Conservation (phyloP, 2,113 vertebrate species). For the Brienomyrus longianalis region DNA sequence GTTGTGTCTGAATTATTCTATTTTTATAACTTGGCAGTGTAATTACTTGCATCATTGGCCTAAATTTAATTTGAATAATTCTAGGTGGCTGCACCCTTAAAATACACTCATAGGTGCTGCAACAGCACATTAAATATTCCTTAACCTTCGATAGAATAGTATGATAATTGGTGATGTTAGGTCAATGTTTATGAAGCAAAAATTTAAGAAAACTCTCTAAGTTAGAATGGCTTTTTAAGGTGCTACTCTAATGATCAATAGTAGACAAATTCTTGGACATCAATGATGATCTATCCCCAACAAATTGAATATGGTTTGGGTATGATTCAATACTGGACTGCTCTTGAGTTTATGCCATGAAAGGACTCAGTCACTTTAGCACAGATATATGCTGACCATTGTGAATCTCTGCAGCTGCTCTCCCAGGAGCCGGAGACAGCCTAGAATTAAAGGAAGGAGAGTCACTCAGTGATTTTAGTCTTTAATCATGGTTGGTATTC, state of each 20-base stretch:
- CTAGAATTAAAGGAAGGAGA: slow-evolving; percentile 12
- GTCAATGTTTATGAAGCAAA: background rate
- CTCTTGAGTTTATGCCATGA: background rate
- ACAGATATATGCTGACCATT: slow-evolving; percentile 19
- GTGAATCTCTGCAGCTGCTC: slow-evolving; percentile 15
- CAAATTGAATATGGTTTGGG: background rate
- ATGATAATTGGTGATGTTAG: background rate
- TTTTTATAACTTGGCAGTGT: background rate
- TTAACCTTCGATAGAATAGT: background rate
- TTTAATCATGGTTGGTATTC: slow-evolving; percentile 25
- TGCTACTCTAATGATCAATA: background rate
- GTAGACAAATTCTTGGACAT: background rate
- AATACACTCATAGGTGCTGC: background rate
- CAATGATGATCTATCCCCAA: background rate
- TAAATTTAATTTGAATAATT: background rate
- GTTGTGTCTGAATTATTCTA: background rate
- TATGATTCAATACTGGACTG: background rate
- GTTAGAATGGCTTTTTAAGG: background rate
- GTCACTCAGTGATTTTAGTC: slow-evolving; percentile 14
- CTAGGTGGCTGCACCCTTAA: background rate
- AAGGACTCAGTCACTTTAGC: background rate
- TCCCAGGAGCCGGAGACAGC: slow-evolving; percentile 5
- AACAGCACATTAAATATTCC: background rate
- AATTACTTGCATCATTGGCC: background rate
- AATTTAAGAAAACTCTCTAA: background rate